Conservation (phyloP, 1,140 invertebrate species). For the Macrobrachium rosenbergii region DNA sequence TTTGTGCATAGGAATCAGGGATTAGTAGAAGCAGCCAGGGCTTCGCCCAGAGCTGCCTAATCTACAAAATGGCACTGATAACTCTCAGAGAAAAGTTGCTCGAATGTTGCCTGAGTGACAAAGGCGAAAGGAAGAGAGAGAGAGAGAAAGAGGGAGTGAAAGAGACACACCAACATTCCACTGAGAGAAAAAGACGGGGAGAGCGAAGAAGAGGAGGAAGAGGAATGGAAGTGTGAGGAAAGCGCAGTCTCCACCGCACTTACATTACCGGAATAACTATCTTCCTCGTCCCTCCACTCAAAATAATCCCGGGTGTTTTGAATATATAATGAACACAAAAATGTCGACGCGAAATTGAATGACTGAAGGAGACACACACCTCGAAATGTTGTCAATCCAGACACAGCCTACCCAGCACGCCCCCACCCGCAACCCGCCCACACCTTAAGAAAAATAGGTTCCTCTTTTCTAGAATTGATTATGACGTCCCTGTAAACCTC, state of each 20-base stretch:
- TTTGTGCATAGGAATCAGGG: conserved; percentile 66
- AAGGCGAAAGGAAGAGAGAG: not conserved
- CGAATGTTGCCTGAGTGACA: conserved; percentile 5
- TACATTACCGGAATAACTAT: not conserved
- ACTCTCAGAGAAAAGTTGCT: conserved; percentile 48
- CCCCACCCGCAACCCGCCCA: too few species aligned
- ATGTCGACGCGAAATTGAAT: too few species aligned
- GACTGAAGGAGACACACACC: too few species aligned
- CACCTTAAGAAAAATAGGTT: too few species aligned
- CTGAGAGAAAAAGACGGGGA: not conserved
- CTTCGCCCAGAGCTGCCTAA: conserved; percentile 42
- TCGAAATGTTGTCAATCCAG: too few species aligned
- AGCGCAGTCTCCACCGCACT: not conserved
- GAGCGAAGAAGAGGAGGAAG: not conserved
- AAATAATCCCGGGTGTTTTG: too few species aligned
- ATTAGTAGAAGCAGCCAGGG: conserved; percentile 52
- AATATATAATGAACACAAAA: too few species aligned
- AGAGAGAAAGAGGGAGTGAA: conserved; percentile 17
- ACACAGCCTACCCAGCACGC: too few species aligned
- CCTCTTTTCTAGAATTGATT: too few species aligned
- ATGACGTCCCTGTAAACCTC: too few species aligned
- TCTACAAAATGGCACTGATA: conserved; percentile 64
- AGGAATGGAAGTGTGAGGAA: not conserved
- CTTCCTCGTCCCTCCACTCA: conserved; percentile 4
- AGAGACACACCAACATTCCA: not conserved